Evolutionary conservation across 2,113 vertebrate species (phyloP).

Genomic region (Pelusios castaneus): DNA sequence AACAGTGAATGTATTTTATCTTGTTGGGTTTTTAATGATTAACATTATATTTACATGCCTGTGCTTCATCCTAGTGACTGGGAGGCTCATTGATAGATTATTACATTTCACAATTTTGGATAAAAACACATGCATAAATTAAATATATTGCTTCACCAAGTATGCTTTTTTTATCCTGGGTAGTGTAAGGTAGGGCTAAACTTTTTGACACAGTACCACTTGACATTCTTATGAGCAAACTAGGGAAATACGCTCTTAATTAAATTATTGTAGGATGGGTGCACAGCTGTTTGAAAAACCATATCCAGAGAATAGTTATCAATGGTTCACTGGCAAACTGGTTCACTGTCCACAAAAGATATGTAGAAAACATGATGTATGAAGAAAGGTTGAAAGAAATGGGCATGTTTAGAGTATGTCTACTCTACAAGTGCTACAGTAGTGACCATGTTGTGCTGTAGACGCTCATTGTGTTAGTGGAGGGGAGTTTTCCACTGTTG

Average conservation of each 20-base stretch:
- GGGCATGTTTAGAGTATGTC: not conserved
- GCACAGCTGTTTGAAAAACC: not conserved
- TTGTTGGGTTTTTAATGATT: slow-evolving; percentile 31
- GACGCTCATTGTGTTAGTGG: not conserved
- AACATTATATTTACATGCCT: not conserved
- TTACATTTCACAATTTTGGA: not conserved
- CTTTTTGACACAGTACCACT: not conserved
- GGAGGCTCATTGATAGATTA: not conserved
- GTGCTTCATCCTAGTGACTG: not conserved
- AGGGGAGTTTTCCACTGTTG: not conserved
- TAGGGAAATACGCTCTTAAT: not conserved
- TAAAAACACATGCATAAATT: not conserved
- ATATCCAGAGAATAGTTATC: not conserved
- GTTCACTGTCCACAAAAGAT: not conserved
- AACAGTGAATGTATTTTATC: slow-evolving; percentile 17
- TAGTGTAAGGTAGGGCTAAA: not conserved
- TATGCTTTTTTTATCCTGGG: slow-evolving; percentile 39
- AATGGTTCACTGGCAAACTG: not conserved
- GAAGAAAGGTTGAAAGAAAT: not conserved
- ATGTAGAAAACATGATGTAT: not conserved
- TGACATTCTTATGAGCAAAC: not conserved
- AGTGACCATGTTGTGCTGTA: not conserved
- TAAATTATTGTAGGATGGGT: not conserved
- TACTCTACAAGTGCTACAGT: not conserved
- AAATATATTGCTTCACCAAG: not conserved